Base-by-base conservation (phyloP, 2,113 vertebrate species). In the Osmerus eperlanus region DNA sequence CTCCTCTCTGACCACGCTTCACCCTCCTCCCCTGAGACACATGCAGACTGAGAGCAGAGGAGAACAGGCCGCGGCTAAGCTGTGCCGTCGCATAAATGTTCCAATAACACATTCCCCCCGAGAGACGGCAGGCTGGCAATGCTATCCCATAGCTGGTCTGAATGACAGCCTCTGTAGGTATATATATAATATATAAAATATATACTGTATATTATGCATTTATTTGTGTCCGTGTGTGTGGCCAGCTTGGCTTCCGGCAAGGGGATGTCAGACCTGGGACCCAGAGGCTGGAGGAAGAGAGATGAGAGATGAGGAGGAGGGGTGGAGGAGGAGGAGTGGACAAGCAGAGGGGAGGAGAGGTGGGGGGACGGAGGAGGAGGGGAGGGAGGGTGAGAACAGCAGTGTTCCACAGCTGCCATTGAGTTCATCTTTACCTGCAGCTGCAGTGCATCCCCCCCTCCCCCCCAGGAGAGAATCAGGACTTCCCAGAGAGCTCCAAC, bases 221-320 rank as follows among this genome's bases (percentile, higher is more conserved):
- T 59, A 18, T 59, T 9, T 67, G 41, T 51, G 36, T n/a, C 0
- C 11, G 64, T 41, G 29, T 51, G n/a, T 63, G 59, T 29, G 23
- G 19, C 21, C 15, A 19, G 58, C 58, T 21, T 60, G n/a, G 58
- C 19, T 60, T 12, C 5, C 58, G 2, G 21, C 21, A n/a, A 11
- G n/a, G 12, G 21, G n/a, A 9, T 47, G 60, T 78, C 68, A 67
- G 70, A 56, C 65, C 70, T 72, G 71, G 83, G 82, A 85, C 66
- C 79, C 80, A 78, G 61, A 68, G 68, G 29, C 67, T 23, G 70
- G 72, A 69, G 59, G 18, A 54, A 60, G 47, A 71, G 72, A 77
- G 8, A 23, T 7, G 41, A 72, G 78, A 71, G 72, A 77, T 0
- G 21, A 41, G 36, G 41, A 47, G 7, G 41, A 47, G 70, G 67